phyloP scores from a whole-genome alignment of 2,888 invertebrate species.

The Limenitis camilla region DNA sequence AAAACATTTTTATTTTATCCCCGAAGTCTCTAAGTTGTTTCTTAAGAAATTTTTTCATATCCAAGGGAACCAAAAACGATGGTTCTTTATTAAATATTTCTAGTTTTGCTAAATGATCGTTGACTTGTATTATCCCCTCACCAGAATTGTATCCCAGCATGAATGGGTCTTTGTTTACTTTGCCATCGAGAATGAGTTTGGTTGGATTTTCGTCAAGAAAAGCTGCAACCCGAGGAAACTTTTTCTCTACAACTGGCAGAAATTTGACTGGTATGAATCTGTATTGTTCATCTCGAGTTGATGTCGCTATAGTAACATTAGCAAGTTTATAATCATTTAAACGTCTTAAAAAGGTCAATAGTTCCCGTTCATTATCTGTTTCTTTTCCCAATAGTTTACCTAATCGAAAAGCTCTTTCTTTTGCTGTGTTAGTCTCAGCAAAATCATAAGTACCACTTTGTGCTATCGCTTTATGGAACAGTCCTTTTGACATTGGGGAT shows the following conservation, averaged over 20 bases:
- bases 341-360: conserved; percentile 29
- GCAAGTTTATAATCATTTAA: conserved; percentile 36
- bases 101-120: conserved; percentile 31
- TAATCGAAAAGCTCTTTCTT: conserved; percentile 37
- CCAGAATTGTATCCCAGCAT: conserved; percentile 48
- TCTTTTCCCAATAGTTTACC: conserved; percentile 40
- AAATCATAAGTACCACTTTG: conserved; percentile 51
- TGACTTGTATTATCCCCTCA: conserved; percentile 41
- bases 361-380: conserved; percentile 16
- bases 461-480: conserved; percentile 57
- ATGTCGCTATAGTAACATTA: conserved; percentile 34
- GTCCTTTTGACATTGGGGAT: conserved; percentile 54
- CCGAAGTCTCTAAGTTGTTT: conserved; percentile 37
- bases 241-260: conserved; percentile 46
- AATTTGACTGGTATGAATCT: conserved; percentile 44
- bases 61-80: conserved; percentile 39
- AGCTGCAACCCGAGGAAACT: conserved; percentile 34
- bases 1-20: conserved; percentile 39
- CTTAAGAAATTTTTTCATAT: conserved; percentile 31
- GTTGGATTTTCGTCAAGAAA: conserved; percentile 41
- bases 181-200: conserved; percentile 33
- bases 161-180: conserved; percentile 40
- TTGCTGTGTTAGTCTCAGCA: conserved; percentile 20
- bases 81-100: conserved; percentile 35
- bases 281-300: conserved; percentile 39